phyloP scores from a whole-genome alignment of 1,140 invertebrate genomes.

The Aradophagus sp. region DNA sequence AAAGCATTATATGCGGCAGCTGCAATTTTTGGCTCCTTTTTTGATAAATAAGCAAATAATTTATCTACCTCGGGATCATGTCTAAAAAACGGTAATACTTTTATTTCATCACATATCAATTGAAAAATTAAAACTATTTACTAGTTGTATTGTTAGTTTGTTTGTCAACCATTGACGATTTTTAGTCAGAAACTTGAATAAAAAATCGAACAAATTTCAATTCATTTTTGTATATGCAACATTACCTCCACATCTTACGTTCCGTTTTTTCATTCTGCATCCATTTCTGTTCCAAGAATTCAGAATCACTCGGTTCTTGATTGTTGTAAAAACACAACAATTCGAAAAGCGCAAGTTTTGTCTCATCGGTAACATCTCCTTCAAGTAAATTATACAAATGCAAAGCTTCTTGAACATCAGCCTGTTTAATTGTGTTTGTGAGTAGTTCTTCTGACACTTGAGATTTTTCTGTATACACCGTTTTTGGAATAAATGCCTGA shows the following conservation, averaged over 20 bases:
- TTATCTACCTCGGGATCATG: conserved; percentile 30
- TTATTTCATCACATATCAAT: conserved; percentile 11
- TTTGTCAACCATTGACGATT: no score
- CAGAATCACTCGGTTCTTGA: conserved; percentile 78
- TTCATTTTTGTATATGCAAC: no score
- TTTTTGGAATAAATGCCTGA: conserved; percentile 82
- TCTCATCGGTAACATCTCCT: conserved; percentile 78
- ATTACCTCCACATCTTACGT: no score
- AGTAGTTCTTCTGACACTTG: conserved; percentile 80
- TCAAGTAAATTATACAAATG: conserved; percentile 83
- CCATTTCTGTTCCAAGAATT: no score
- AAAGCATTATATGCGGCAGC: conserved; percentile 73
- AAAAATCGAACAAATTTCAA: no score
- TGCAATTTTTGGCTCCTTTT: conserved; percentile 69
- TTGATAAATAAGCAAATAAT: conserved; percentile 67
- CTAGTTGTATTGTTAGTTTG: no score
- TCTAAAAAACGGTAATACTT: conserved; percentile 25
- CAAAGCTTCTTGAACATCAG: conserved; percentile 81
- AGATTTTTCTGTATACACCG: conserved; percentile 81
- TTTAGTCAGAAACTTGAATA: no score
- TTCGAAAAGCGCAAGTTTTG: conserved; percentile 85
- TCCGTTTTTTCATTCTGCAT: no score
- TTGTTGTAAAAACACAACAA: conserved; percentile 88
- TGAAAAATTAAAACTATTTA: no score
- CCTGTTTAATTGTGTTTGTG: conserved; percentile 80